Evolutionary conservation across 2,888 invertebrate genomes (phyloP).

Genomic region (Polylopha cassiicola): DNA sequence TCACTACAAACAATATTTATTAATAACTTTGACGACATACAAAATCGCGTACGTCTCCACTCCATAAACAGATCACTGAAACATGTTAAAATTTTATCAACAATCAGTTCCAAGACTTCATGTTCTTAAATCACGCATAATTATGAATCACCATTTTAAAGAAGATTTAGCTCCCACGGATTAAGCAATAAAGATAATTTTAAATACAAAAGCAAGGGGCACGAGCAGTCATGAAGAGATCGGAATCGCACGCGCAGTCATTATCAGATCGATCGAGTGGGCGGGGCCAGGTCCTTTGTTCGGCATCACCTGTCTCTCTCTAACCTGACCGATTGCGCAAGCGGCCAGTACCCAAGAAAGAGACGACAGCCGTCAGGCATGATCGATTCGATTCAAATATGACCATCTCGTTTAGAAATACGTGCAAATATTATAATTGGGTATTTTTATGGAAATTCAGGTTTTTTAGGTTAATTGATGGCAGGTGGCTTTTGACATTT

Average conservation of each 20-base stretch:
- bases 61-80: too few relatives aligned
- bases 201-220: constrained; percentile 19
- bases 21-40: too few relatives aligned
- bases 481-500: too few relatives aligned
- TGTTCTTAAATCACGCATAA: constrained; percentile 12
- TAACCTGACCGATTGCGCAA: background rate
- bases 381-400: constrained; percentile 17
- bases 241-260: constrained; percentile 17
- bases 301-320: constrained; percentile 2
- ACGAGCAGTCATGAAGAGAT: constrained; percentile 21
- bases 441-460: constrained; percentile 15
- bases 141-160: too few relatives aligned
- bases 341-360: constrained; percentile 15
- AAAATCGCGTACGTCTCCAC: too few relatives aligned
- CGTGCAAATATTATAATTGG: constrained; percentile 5
- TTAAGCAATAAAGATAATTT: constrained; percentile 21
- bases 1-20: too few relatives aligned
- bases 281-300: constrained; percentile 21
- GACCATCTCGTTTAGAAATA: constrained; percentile 1
- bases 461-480: constrained; percentile 16
- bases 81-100: constrained; percentile 2
- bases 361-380: constrained; percentile 15
- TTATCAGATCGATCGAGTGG: constrained; percentile 25
- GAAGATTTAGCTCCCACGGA: constrained; percentile 17
- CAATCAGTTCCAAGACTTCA: constrained; percentile 4